Base-by-base conservation (phyloP, 2,113 vertebrate species). In the Malaclemys terrapin region DNA sequence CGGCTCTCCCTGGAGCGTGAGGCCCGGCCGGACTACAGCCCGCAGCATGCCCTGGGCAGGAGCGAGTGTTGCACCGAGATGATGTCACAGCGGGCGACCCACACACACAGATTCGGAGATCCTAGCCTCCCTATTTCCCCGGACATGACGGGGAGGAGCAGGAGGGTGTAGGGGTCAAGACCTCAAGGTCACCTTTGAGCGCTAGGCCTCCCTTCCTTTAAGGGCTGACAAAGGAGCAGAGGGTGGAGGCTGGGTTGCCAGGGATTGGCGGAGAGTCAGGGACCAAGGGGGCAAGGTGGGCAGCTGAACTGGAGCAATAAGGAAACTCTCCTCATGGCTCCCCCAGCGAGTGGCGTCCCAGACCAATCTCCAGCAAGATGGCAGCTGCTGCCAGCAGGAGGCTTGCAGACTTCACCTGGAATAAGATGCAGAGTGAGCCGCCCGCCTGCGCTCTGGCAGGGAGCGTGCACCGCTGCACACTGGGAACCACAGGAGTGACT, bases 391-490 rank as follows among this genome's bases (percentile, higher is more conserved):
- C 57, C 29, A 35, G 62, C 62, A 65, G 62, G 14, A 7, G 17
- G 29, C 62, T 75, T 38, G 5, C 4, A 4, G 17, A 9, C 9
- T 8, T 42, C 19, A 5, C 8, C 8, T 24, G 8, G 42, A 24
- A 72, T 38, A 19, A 19, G 35, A 22, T 38, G 5, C 4, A 4
- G 17, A 9, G 17, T 22, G 65, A 59, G 57, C 25, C 11, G 57
- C n/a, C 6, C 8, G 7, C 35, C 35, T 4, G 8, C 3, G n/a
- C 65, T 72, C 35, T 38, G 20, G 19, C 17, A 38, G 65, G 17
- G 9, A 20, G 65, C 5, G 10, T 38, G 65, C 38, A 14, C 31
- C 4, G 2, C 0, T 0, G 56, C 29, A 35, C 50, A 1, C 31
- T 54, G 78, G 52, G 69, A 75, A 24, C 22, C 9, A 75, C 49